These are phyloP conservation scores for Frankliniella fusca DNA, from an alignment of 2,888 invertebrate genomes.

Conservation along the genomic window DNA sequence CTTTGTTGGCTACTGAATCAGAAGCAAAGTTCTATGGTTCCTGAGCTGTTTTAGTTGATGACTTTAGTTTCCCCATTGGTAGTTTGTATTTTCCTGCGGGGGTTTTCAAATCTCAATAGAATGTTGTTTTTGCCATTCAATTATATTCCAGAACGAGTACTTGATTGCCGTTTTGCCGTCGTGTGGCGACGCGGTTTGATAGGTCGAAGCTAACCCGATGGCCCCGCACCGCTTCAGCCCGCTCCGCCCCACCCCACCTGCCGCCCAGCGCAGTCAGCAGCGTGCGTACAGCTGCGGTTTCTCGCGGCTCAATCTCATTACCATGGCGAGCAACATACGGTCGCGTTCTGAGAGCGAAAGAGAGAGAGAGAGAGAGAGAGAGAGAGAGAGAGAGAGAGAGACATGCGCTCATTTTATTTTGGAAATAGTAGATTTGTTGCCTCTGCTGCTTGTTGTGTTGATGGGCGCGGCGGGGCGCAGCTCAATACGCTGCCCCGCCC, in stretches of 20 bases:
- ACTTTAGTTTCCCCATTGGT: too few relatives aligned
- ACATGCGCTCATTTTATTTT: conserved; percentile 24
- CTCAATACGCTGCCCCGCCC: not conserved
- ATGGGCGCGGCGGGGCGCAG: not conserved
- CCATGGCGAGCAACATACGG: conserved; percentile 2
- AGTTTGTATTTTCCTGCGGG: too few relatives aligned
- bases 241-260: too few relatives aligned
- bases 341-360: not conserved
- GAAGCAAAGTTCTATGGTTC: too few relatives aligned
- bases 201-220: too few relatives aligned
- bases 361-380: not conserved
- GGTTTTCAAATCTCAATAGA: not conserved
- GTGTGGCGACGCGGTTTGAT: too few relatives aligned
- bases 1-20: too few relatives aligned
- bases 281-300: conserved; percentile 21
- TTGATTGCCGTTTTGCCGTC: not conserved
- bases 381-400: not conserved
- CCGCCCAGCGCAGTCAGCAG: not conserved
- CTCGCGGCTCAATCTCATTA: conserved; percentile 24
- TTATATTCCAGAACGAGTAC: not conserved
- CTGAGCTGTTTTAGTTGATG: too few relatives aligned
- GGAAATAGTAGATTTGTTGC: conserved; percentile 25
- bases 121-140: not conserved
- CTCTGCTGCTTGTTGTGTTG: conserved; percentile 9
- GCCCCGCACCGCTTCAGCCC: not conserved